These are phyloP conservation scores for Tubiluchus corallicola DNA, from an alignment of 2,888 invertebrate genomes.

Conservation along the genomic window DNA sequence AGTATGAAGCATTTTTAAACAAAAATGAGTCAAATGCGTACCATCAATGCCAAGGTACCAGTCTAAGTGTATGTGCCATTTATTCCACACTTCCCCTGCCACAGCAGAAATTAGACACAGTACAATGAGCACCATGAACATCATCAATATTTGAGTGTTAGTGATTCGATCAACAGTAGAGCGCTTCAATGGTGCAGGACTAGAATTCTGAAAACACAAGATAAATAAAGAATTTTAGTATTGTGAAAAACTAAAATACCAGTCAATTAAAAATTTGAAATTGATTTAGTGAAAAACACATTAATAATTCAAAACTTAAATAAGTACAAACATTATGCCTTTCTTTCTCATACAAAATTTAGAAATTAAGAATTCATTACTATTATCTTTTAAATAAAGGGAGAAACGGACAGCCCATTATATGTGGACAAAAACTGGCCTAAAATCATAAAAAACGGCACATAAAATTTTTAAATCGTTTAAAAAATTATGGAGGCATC, in stretches of 20 bases:
- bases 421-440: too few relatives aligned
- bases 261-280: too few relatives aligned
- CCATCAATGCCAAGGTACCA: slow-evolving; percentile 74
- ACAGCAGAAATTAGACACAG: slow-evolving; percentile 76
- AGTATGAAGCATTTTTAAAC: too few relatives aligned
- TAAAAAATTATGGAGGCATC: too few relatives aligned
- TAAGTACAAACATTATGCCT: not conserved
- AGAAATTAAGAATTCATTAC: slow-evolving; percentile 2
- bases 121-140: slow-evolving; percentile 69
- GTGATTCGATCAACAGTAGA: slow-evolving; percentile 41
- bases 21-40: too few relatives aligned
- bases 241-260: not conserved
- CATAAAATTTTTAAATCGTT: too few relatives aligned
- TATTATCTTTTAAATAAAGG: too few relatives aligned
- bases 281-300: not conserved
- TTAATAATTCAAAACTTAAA: slow-evolving; percentile 4
- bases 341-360: not conserved
- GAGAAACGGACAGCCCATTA: too few relatives aligned
- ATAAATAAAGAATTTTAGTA: slow-evolving; percentile 4
- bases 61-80: slow-evolving; percentile 38
- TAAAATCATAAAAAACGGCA: too few relatives aligned
- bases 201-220: slow-evolving; percentile 46
- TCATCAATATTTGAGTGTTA: slow-evolving; percentile 54
- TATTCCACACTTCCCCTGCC: slow-evolving; percentile 69
- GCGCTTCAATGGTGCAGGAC: slow-evolving; percentile 63